Evolutionary conservation across 2,888 invertebrate genomes (phyloP), one percentile per base, ranked within the genome.

Genomic region (Ennomos erosarius): DNA sequence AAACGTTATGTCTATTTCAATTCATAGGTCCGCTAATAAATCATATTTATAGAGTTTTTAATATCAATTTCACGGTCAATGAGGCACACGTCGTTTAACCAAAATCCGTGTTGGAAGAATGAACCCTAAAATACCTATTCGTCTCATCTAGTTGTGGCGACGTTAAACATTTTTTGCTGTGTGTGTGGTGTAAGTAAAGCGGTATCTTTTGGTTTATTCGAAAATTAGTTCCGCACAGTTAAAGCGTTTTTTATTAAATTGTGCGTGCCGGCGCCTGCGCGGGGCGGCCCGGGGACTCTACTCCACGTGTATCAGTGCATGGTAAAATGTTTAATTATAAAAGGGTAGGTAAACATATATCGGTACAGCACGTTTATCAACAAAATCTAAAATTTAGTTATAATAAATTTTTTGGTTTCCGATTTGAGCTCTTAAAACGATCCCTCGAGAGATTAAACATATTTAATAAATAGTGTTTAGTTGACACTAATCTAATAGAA

Each of bases 151-250:
- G 65, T 58, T 57, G 58, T 68, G 56, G 69, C 61, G 69, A 68
- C 78, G 69, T 73, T 68, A 79, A 76, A 79, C 70, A 68, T 71
- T 75, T 75, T 77, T 68, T 64, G 75, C 73, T 76, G 81, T 73
- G 75, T 71, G 75, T 77, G 82, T 72, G 76, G 76, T 79, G 76
- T 78, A 82, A 82, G 26, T 26, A 82, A 78, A 74, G 79, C 81
- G 81, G 79, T 76, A 72, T 71, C 77, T 76, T 80, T 74, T 70
- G 71, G 74, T 76, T 77, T 70, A 71, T 54, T 54, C 75, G 75
- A 75, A 74, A 85, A 90, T 90, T 90, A 90, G 92, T 91, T 91
- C 87, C 90, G 85, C 80, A 73, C 85, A 81, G 88, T 92, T 91
- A 87, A 77, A 71, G 69, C 65, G 71, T 71, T 73, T 68, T 61